These are phyloP conservation scores for Xenopus borealis DNA, from an alignment of 2,113 vertebrate species.

Conservation along the genomic window DNA sequence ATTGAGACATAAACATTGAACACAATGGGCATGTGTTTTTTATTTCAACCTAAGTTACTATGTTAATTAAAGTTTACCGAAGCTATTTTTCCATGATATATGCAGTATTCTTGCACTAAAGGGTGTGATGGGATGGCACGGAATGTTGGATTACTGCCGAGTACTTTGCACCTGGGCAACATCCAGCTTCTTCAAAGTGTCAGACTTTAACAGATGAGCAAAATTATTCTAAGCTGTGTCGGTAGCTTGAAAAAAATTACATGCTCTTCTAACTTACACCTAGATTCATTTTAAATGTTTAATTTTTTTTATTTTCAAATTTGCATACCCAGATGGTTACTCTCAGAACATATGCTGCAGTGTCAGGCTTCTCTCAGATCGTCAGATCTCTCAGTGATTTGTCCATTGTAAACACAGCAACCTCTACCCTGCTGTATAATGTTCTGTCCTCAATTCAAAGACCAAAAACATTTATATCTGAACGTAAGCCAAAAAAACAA, in stretches of 20 bases:
- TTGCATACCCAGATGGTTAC: neutral
- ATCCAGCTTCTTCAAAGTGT: neutral
- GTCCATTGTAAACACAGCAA: too few relatives aligned
- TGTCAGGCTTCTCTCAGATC: neutral
- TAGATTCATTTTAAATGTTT: neutral
- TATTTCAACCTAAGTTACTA: too few relatives aligned
- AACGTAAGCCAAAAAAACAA: too few relatives aligned
- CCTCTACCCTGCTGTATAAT: too few relatives aligned
- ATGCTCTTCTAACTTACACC: neutral
- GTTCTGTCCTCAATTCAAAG: too few relatives aligned
- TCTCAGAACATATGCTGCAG: neutral
- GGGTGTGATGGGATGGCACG: neutral
- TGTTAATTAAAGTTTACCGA: too few relatives aligned
- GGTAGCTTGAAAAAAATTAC: neutral
- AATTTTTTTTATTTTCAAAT: too few relatives aligned
- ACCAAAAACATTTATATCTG: too few relatives aligned
- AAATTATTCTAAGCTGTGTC: neutral
- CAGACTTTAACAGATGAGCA: neutral
- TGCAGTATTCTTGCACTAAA: neutral
- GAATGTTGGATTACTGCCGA: neutral
- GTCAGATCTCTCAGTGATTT: neutral
- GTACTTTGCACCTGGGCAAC: constrained; percentile 7
- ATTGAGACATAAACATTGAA: too few relatives aligned
- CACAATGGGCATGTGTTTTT: too few relatives aligned
- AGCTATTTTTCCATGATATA: too few relatives aligned